A percentile compares a stretch with the other conserved stretches of the same genome.
Conservation (phyloP, 2,113 vertebrate species). For the Daphoenositta chrysoptera region DNA sequence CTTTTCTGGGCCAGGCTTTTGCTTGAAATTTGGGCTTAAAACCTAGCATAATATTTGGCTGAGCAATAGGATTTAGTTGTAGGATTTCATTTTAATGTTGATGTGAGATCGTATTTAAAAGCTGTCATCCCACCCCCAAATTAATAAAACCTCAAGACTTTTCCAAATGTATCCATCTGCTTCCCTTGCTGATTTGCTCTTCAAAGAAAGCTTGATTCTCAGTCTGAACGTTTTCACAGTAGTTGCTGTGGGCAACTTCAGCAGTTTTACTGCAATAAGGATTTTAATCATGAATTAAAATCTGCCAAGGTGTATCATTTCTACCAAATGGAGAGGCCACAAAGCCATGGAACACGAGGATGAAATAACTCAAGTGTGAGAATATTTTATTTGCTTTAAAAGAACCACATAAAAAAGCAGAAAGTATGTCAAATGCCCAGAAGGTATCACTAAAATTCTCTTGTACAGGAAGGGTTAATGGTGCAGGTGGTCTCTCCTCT, state of each 20-base stretch:
- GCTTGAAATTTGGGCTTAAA: neutral
- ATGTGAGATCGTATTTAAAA: neutral
- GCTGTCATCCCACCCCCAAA: neutral
- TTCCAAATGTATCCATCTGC: neutral
- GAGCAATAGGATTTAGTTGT: neutral
- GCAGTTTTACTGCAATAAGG: neutral
- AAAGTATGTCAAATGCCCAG: neutral
- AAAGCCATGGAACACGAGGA: neutral
- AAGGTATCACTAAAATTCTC: neutral
- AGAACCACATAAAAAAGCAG: neutral
- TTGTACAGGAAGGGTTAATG: neutral
- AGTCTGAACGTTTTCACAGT: neutral
- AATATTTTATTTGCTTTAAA: neutral
- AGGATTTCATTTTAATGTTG: neutral
- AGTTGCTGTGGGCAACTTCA: neutral
- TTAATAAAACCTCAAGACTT: neutral
- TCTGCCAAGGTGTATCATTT: neutral
- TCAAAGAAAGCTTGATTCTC: neutral
- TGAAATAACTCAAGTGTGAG: neutral
- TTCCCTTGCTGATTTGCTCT: neutral
- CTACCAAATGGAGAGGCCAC: neutral
- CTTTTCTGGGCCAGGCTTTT: neutral
- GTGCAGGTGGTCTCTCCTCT: conserved; percentile 49
- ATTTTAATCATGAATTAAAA: neutral
- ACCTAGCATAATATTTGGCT: neutral